Evolutionary conservation across 2,797 vertebrate species (phyloP).

Genomic region (Xyrichtys novacula): DNA sequence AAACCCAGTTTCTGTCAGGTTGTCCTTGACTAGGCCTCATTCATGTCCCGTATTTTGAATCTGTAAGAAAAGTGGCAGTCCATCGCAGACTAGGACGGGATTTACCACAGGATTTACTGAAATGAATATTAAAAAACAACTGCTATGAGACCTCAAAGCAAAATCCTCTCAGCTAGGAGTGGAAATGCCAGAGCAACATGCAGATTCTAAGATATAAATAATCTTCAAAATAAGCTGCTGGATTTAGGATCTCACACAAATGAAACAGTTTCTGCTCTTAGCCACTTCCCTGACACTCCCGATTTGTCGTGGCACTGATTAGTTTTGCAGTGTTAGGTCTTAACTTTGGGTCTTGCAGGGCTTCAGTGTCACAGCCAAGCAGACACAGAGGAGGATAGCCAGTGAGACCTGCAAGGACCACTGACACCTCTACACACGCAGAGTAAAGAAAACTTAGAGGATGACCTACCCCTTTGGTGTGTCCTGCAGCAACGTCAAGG

Average conservation of each 20-base stretch:
- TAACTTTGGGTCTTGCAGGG: conserved; percentile 50
- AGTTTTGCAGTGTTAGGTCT: conserved; percentile 46
- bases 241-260: conserved; percentile 43
- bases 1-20: conserved; percentile 60
- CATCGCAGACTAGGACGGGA: conserved; percentile 19
- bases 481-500: conserved; percentile 74
- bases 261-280: conserved; percentile 25
- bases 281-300: conserved; percentile 23
- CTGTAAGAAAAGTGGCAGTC: conserved; percentile 48
- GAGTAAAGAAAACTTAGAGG: conserved; percentile 34
- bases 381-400: conserved; percentile 34
- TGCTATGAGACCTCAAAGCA: conserved; percentile 32
- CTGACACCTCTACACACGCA: conserved; percentile 4
- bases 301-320: conserved; percentile 53
- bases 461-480: conserved; percentile 83
- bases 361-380: conserved; percentile 39
- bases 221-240: conserved; percentile 33
- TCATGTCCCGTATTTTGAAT: conserved; percentile 42
- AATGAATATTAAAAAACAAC: conserved; percentile 46
- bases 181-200: conserved; percentile 21
- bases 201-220: conserved; percentile 26
- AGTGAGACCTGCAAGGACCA: conserved; percentile 26
- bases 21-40: conserved; percentile 72
- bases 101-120: conserved; percentile 49
- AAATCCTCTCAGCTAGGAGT: conserved; percentile 46